These are phyloP conservation scores for Patella vulgata DNA, from an alignment of 1,140 invertebrate genomes.

Conservation along the genomic window DNA sequence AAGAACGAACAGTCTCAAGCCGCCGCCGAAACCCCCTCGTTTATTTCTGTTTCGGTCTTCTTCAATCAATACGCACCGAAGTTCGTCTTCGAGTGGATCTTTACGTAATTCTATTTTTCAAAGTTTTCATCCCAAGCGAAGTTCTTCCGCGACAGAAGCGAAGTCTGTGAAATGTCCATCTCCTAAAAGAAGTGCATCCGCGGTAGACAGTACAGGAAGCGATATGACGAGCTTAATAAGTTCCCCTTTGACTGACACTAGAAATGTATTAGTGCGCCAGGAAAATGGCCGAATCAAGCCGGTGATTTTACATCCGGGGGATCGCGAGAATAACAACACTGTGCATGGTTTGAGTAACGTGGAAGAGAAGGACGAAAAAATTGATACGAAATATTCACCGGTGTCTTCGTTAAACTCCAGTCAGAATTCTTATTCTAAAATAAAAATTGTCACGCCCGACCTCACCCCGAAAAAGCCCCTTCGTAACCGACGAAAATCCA, in stretches of 20 bases:
- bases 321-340: conserved; percentile 29
- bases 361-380: background rate
- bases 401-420: conserved; percentile 2
- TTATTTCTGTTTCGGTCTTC: conserved; percentile 52
- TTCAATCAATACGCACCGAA: conserved; percentile 42
- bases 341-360: conserved; percentile 1
- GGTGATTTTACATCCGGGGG: background rate
- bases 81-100: conserved; percentile 27
- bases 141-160: too few relatives aligned
- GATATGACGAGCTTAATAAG: too few relatives aligned
- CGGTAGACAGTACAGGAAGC: too few relatives aligned
- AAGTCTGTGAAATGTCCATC: too few relatives aligned
- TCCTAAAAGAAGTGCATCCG: too few relatives aligned
- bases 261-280: conserved; percentile 9
- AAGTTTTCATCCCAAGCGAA: too few relatives aligned
- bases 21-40: conserved; percentile 55
- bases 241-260: background rate
- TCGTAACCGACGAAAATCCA: conserved; percentile 37
- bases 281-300: conserved; percentile 11
- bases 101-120: conserved; percentile 35
- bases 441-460: conserved; percentile 53
- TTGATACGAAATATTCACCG: background rate
- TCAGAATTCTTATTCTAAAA: conserved; percentile 25
- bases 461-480: conserved; percentile 31
- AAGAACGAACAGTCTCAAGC: conserved; percentile 45